A percentile compares a stretch with the other conserved stretches of the same genome.
Evolutionary conservation across 2,797 vertebrate genomes (phyloP).

Genomic region (Cephalopachus bancanus): DNA sequence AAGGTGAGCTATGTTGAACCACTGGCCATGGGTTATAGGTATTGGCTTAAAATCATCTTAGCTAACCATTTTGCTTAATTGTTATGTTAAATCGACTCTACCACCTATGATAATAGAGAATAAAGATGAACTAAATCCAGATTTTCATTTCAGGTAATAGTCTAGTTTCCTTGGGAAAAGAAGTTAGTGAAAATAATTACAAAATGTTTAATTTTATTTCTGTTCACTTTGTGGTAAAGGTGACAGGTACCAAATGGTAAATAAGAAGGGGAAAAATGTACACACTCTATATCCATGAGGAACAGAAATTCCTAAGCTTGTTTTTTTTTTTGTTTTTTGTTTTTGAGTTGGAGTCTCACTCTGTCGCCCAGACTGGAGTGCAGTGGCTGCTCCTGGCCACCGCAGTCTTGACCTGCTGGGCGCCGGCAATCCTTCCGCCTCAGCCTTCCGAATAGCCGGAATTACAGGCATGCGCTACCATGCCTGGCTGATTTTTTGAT

Average conservation of each 20-base stretch:
- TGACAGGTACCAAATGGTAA: constrained; percentile 39
- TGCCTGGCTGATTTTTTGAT: too few species aligned
- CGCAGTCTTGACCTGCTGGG: too few species aligned
- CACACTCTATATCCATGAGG: background rate
- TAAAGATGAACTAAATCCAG: background rate
- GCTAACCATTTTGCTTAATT: background rate
- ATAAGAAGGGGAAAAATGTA: background rate
- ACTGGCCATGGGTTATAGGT: background rate
- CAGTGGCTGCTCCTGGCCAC: too few species aligned
- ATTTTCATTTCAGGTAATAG: constrained; percentile 11
- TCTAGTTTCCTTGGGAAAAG: constrained; percentile 56
- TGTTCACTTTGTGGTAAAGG: background rate
- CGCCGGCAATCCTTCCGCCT: too few species aligned
- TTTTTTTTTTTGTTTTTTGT: background rate
- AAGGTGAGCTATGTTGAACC: constrained; percentile 27
- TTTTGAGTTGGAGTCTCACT: too few species aligned
- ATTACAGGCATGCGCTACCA: too few species aligned
- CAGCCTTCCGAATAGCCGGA: too few species aligned
- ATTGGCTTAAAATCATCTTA: constrained; percentile 29
- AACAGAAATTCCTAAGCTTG: constrained; percentile 10
- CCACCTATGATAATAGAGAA: background rate
- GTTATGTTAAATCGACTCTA: background rate
- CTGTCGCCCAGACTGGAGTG: too few species aligned
- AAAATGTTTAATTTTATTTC: constrained; percentile 23
- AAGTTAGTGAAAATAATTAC: constrained; percentile 45